Percentiles rank a stretch among this genome's conserved stretches.
Evolutionary conservation across 2,113 vertebrate species (phyloP).

Genomic region (Labeo catla): DNA sequence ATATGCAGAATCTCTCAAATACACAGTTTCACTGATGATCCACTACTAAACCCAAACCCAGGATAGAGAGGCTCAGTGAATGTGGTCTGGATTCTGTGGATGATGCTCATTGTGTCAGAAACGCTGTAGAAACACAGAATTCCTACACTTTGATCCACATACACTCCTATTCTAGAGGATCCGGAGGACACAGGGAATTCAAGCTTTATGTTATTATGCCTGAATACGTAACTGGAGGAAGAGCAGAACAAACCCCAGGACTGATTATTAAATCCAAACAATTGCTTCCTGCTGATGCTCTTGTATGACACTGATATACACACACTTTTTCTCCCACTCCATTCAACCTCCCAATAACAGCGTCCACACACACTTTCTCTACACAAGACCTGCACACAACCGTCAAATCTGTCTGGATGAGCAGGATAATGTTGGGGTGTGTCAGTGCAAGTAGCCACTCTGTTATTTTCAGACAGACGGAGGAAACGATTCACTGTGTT

Average conservation of each 20-base stretch:
- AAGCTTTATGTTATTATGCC: background rate
- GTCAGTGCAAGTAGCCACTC: background rate
- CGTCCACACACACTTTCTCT: background rate
- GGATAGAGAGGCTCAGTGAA: background rate
- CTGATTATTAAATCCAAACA: background rate
- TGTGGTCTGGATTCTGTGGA: slow-evolving; percentile 4
- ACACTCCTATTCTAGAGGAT: too few relatives aligned
- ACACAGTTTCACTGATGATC: slow-evolving; percentile 2
- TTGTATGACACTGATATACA: slow-evolving; percentile 22
- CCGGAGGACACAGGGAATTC: background rate
- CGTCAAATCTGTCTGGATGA: background rate
- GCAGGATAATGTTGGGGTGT: background rate
- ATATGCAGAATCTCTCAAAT: background rate
- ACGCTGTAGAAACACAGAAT: too few relatives aligned
- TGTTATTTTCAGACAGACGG: background rate
- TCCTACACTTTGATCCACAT: too few relatives aligned
- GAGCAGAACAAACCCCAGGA: background rate
- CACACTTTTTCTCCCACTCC: background rate
- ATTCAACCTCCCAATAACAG: slow-evolving; percentile 17
- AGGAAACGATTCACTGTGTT: background rate
- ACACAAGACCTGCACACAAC: background rate
- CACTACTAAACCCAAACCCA: background rate
- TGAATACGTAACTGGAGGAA: background rate
- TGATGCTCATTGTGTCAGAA: background rate
- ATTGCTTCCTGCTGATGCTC: slow-evolving; percentile 1